Evolutionary conservation across 1,140 invertebrate genomes (phyloP), one percentile per base, ranked within the genome.

Genomic region (Apocrypta bakeri): DNA sequence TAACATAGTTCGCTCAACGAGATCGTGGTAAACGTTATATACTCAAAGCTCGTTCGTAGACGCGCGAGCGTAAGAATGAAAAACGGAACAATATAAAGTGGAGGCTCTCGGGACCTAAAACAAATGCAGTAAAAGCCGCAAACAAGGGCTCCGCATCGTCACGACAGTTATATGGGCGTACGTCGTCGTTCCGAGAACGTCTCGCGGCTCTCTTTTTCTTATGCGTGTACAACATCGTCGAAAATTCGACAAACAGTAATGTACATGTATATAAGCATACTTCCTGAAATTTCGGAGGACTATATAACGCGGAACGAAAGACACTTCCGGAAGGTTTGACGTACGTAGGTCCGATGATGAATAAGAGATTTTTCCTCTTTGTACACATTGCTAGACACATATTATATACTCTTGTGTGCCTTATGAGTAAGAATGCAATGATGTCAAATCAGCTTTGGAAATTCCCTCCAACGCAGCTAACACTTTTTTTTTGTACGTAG

Each of bases 111-210:
- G 24, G 72, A 4, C 68, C 85, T 85, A 85, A 85, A 85, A 85
- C 75, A 85, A 87, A 85, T 85, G 84, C 84, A 85, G 84, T 87
- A 86, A 87, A 86, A 80, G 56, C 78, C 24, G 85, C 84, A 87
- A 86, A 87, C 84, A 87, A 85, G 83, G 78, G 72, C 79, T 79
- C 42, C 77, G 25, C 11, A 2, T 0, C 61, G 78, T 85, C 83
- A 84, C 74, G 84, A 84, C 74, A 85, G 82, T 85, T 85, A 82
- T 85, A 83, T 85, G 81, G 73, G 12, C 7, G 29, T 48, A 31
- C 33, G 64, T 1, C 33, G 14, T 42, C 63, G 24, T 42, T 40
- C 14, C 29, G 12, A 24, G 27, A 27, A 25, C 31, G 11, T 71
- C 29, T 71, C 68, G 66, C 25, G 66, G n/a, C 68, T 33, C 21